These are phyloP conservation scores for Ophion slaviceki DNA, from an alignment of 2,888 invertebrate genomes.

Conservation along the genomic window DNA sequence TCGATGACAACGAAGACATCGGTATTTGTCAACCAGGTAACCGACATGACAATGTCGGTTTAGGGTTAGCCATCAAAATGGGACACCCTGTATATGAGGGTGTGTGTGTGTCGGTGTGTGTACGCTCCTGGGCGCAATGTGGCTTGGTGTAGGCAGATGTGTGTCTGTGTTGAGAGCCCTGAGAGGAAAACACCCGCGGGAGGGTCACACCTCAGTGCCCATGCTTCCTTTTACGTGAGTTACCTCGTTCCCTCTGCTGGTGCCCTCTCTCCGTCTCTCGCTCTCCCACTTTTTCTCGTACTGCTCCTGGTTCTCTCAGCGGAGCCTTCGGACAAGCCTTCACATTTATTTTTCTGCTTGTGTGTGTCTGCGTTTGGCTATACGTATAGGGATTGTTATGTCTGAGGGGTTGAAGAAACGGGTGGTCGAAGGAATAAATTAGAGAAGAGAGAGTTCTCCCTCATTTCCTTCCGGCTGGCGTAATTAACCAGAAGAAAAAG, in stretches of 20 bases:
- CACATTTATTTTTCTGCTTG: background rate
- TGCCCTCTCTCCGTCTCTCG: slow-evolving; percentile 59
- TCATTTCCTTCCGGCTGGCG: slow-evolving; percentile 60
- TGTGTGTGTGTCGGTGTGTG: slow-evolving; percentile 54
- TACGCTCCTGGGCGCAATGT: slow-evolving; percentile 25
- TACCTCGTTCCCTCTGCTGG: slow-evolving; percentile 64
- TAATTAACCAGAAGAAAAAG: slow-evolving; percentile 58
- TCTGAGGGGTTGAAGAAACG: slow-evolving; percentile 50
- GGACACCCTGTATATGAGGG: background rate
- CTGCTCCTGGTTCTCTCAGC: slow-evolving; percentile 29
- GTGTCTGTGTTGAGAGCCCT: slow-evolving; percentile 54
- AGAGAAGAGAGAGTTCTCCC: slow-evolving; percentile 37
- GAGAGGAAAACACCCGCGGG: slow-evolving; percentile 80
- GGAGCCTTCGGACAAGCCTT: slow-evolving; percentile 27
- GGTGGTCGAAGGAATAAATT: slow-evolving; percentile 33
- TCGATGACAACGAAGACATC: no score
- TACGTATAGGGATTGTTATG: slow-evolving; percentile 15
- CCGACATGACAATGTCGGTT: background rate
- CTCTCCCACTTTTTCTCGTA: slow-evolving; percentile 52
- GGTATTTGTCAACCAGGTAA: no score
- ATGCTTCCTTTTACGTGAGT: slow-evolving; percentile 81
- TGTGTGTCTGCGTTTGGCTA: slow-evolving; percentile 17
- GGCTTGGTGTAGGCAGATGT: background rate
- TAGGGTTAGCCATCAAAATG: no score
- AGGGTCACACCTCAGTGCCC: slow-evolving; percentile 83